These are phyloP conservation scores for Conger conger DNA, from an alignment of 2,113 vertebrate genomes.

Conservation along the genomic window DNA sequence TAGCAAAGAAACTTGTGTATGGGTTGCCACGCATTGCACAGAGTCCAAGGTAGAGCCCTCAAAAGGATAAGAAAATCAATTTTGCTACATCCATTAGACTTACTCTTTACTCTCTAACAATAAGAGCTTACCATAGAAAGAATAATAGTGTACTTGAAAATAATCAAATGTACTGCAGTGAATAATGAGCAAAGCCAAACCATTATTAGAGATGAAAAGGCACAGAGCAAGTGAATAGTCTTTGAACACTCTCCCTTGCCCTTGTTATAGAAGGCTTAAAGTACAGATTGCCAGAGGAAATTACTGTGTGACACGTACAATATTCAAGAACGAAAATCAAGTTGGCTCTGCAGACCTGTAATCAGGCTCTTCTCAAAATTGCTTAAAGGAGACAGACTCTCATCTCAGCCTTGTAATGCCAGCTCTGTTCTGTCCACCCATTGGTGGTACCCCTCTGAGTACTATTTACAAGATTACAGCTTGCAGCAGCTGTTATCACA, in stretches of 20 bases:
- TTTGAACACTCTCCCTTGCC: neutral
- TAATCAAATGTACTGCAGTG: neutral
- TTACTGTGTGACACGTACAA: neutral
- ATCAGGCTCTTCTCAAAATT: conserved; percentile 65
- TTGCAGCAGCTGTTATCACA: neutral
- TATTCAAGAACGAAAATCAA: conserved; percentile 17
- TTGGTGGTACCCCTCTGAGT: conserved; percentile 72
- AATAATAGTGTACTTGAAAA: no score
- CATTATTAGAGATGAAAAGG: neutral
- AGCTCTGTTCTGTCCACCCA: conserved; percentile 69
- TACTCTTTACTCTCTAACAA: neutral
- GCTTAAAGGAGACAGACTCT: conserved; percentile 70
- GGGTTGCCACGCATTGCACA: no score
- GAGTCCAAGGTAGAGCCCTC: no score
- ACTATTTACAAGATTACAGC: conserved; percentile 63
- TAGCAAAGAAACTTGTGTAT: no score
- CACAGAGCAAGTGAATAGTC: neutral
- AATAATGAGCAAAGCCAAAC: neutral
- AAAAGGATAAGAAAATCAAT: no score
- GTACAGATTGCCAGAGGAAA: neutral
- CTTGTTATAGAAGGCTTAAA: neutral
- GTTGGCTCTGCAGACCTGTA: conserved; percentile 56
- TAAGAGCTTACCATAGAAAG: neutral
- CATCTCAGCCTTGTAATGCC: conserved; percentile 64
- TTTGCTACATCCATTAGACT: neutral